Percentiles rank a stretch among this genome's conserved stretches.
phyloP scores from a whole-genome alignment of 2,113 vertebrate species.

The Chlorodrepanis virens region DNA sequence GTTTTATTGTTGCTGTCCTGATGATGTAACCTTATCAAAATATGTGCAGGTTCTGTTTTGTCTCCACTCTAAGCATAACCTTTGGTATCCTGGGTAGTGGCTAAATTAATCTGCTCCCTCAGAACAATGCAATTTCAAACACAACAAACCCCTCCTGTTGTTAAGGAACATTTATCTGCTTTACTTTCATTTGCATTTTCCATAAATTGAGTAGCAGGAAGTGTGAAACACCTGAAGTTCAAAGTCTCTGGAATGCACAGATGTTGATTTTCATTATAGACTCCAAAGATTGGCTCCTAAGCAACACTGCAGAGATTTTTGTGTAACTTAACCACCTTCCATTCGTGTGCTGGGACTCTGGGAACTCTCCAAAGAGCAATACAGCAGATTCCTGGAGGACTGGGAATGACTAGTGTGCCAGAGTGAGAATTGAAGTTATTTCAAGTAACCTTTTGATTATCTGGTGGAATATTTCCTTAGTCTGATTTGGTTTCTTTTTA shows the following conservation, averaged over 20 bases:
- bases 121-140: constrained; percentile 32
- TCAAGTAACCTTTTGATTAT: constrained; percentile 64
- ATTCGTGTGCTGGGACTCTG: background rate
- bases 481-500: background rate
- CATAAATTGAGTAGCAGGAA: constrained; percentile 69
- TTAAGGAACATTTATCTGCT: constrained; percentile 63
- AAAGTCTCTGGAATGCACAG: constrained; percentile 59
- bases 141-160: constrained; percentile 46
- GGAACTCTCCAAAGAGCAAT: constrained; percentile 42
- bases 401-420: background rate
- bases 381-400: constrained; percentile 1
- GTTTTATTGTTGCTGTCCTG: background rate
- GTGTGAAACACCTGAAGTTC: constrained; percentile 71
- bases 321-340: constrained; percentile 49
- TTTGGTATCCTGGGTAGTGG: constrained; percentile 54
- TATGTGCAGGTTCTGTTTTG: constrained; percentile 6
- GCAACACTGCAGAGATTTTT: constrained; percentile 35
- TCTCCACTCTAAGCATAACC: constrained; percentile 44
- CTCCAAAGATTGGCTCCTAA: constrained; percentile 36
- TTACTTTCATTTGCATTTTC: constrained; percentile 65
- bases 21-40: constrained; percentile 36
- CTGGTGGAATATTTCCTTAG: constrained; percentile 8
- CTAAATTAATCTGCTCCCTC: constrained; percentile 56
- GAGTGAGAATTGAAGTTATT: constrained; percentile 11
- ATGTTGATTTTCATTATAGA: constrained; percentile 17